phyloP scores from a whole-genome alignment of 2,113 vertebrate genomes.

The Thalassarche chlororhynchos region DNA sequence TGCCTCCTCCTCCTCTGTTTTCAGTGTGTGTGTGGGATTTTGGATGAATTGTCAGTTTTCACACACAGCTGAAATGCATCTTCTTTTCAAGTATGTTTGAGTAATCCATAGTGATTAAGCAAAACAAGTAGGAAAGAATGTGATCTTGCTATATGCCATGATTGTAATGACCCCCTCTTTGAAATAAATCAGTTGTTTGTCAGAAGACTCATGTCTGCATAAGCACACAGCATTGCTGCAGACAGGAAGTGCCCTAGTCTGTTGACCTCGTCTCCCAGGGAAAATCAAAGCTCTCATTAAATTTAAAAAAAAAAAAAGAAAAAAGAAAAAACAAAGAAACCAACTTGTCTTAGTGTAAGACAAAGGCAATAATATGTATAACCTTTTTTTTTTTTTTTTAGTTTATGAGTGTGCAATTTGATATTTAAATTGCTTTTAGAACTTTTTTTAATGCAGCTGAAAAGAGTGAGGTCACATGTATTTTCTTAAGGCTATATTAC shows the following conservation, averaged over 20 bases:
- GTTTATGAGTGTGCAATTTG: slow-evolving; percentile 12
- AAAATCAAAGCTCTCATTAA: slow-evolving; percentile 64
- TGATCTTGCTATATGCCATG: slow-evolving; percentile 26
- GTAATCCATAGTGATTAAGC: slow-evolving; percentile 59
- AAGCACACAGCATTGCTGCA: slow-evolving; percentile 49
- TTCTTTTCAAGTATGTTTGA: slow-evolving; percentile 44
- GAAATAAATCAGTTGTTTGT: slow-evolving; percentile 71
- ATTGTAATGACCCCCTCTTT: slow-evolving; percentile 52
- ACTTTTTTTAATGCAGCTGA: not conserved
- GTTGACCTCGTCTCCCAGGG: slow-evolving; percentile 66
- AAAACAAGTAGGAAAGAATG: slow-evolving; percentile 58
- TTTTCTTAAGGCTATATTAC: slow-evolving; percentile 48
- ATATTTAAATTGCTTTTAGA: slow-evolving; percentile 47
- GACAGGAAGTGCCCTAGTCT: slow-evolving; percentile 78
- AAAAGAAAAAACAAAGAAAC: no score
- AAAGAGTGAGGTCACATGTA: slow-evolving; percentile 49
- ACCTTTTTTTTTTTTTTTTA: not conserved
- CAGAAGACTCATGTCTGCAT: slow-evolving; percentile 60
- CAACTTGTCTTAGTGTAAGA: not conserved
- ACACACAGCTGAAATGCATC: slow-evolving; percentile 47
- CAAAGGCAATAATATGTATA: not conserved
- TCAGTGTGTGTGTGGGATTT: not conserved
- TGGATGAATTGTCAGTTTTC: slow-evolving; percentile 36
- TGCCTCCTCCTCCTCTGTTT: not conserved
- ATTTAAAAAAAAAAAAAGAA: not conserved